Evolutionary conservation across 1,140 invertebrate genomes (phyloP).

Genomic region (Monochamus saltuarius): DNA sequence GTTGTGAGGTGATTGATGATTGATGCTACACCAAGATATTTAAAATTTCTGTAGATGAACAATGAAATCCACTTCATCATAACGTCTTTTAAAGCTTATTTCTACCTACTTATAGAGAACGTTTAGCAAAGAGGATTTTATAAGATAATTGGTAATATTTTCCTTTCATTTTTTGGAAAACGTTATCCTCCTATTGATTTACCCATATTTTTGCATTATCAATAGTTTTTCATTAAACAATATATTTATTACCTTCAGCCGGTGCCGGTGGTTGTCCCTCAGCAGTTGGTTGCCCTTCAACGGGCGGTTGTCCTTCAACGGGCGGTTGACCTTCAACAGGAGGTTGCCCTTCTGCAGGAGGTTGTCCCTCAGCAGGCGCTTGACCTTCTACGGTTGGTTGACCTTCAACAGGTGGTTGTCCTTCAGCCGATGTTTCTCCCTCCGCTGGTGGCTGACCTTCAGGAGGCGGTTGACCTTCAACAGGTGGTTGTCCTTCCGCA

Average conservation of each 20-base stretch:
- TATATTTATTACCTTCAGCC: conserved; percentile 8
- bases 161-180: too few relatives aligned
- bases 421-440: conserved; percentile 39
- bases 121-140: too few relatives aligned
- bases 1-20: too few relatives aligned
- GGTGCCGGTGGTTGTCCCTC: conserved; percentile 11
- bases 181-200: too few relatives aligned
- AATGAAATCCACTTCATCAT: too few relatives aligned
- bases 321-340: conserved; percentile 52
- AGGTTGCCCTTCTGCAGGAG: conserved; percentile 53
- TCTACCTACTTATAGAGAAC: too few relatives aligned
- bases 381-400: conserved; percentile 36
- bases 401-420: conserved; percentile 6
- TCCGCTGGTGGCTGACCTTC: conserved; percentile 44
- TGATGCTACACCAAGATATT: too few relatives aligned
- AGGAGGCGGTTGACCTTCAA: conserved; percentile 29
- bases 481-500: conserved; percentile 16
- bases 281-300: conserved; percentile 29
- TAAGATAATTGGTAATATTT: too few relatives aligned
- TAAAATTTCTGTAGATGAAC: too few relatives aligned
- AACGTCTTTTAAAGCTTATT: too few relatives aligned
- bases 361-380: conserved; percentile 52
- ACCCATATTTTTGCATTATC: too few relatives aligned
- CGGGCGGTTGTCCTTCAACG: conserved; percentile 41
- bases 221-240: neutral